Evolutionary conservation across 2,888 invertebrate species (phyloP), one percentile per base, ranked within the genome.

Genomic region (Orgyia antiqua): DNA sequence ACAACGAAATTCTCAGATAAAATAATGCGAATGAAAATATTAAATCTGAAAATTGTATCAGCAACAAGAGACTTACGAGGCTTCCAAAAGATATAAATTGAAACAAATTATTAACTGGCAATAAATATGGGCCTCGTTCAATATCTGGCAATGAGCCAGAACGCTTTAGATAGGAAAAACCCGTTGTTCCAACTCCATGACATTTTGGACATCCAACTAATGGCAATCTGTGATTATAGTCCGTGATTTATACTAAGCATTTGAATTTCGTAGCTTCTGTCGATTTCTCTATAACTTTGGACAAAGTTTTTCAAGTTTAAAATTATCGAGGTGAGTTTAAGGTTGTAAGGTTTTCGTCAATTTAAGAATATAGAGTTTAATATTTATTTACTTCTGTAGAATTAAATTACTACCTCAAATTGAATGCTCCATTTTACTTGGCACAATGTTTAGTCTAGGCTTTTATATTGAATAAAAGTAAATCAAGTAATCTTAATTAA

Each of bases 101-200:
- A 74, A 78, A 71, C 66, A 75, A 76, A 77, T 75, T 75, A 82
- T 79, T 76, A 80, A 78, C 72, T 63, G 58, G 68, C 62, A 46
- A 80, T 82, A 80, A 82, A 80, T 77, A 79, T 71, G 57, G 63
- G 51, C 66, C 67, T 59, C 60, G 49, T 63, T 68, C 58, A 52
- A 58, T 63, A 66, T 62, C 69, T 82, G 83, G 83, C 79, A 42
- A 46, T 50, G 39, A 58, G 77, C 82, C 80, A 82, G 60, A 66
- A 61, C 65, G 64, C 60, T 79, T 73, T 68, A 70, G 72, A 72
- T 71, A 68, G 63, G 64, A 67, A 73, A 75, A 68, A 67, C 57
- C 57, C 55, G 24, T 59, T 54, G 56, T 57, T 57, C 42, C 30
- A 42, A 42, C 53, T 56, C 50, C 35, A 51, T 50, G 60, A 60